Base-by-base conservation (phyloP, 92 coral and sea anemone genomes). In the Ricordea florida region DNA sequence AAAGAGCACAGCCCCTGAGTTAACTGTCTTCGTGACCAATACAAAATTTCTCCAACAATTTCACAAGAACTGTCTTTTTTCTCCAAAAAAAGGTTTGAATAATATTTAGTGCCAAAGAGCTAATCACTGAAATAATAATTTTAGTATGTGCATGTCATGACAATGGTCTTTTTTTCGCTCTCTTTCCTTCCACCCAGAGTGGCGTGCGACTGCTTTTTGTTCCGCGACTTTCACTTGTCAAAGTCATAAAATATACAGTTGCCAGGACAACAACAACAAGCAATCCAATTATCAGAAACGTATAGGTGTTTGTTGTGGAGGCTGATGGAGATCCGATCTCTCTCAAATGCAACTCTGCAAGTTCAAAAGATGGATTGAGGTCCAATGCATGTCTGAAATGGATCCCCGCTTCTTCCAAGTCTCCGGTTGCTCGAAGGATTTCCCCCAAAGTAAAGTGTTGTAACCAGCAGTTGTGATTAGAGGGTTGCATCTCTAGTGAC, bases 371-470 rank as follows among this genome's bases (percentile, higher is more conserved):
- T 17, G 99, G 99, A 38, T 96, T 96, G 23, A 96, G 89, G 22
- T 96, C 90, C 29, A 96, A 74, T 2, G 91, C 97, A 65, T 86
- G 91, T 58, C 89, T 69, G 81, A 96, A 96, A 68, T 96, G 99
- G 41, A 78, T 36, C 5, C 89, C 96, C 0, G 99, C 99, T 51
- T 96, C 97, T 26, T 89, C 92, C 36, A 79, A 82, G 37, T 92
- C 96, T 1, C 99, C 99, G 16, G 81, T 86, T 2, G 96, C 97
- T 74, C 90, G 89, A 10, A 96, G 87, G 26, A 96, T 96, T 55
- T 96, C 99, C 14, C 99, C 99, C 33, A 96, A 82, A 0, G 99
- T 96, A 40, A 96, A 96, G 62, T 96, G 99, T 74, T 96, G 99
- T 31, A 96, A 69, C 99, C 99, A 96, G 57, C 99, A 96, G 81